phyloP scores from a whole-genome alignment of 1,140 invertebrate genomes.

The Oreohelix idahoensis region DNA sequence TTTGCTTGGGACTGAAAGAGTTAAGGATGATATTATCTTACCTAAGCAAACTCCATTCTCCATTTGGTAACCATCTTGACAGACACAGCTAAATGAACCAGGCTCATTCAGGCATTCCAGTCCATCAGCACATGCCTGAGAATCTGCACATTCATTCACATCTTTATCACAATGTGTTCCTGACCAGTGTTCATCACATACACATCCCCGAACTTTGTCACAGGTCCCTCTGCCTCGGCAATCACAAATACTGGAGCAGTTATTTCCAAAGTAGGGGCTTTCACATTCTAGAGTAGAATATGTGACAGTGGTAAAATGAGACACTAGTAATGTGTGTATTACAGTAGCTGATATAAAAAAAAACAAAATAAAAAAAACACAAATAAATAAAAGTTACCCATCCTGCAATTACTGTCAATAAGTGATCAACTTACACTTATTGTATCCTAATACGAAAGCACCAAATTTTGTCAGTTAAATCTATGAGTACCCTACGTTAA shows the following conservation, averaged over 20 bases:
- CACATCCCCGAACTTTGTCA: slow-evolving; percentile 41
- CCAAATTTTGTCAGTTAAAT: no score
- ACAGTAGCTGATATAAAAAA: no score
- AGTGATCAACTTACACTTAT: no score
- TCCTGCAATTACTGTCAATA: no score
- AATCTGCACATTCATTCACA: slow-evolving; percentile 39
- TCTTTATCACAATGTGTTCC: slow-evolving; percentile 37
- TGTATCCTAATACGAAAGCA: no score
- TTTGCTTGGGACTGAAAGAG: no score
- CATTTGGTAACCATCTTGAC: slow-evolving; percentile 31
- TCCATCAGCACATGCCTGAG: not conserved
- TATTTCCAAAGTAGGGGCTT: slow-evolving; percentile 10
- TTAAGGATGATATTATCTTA: not conserved
- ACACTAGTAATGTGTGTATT: no score
- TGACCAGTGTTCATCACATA: slow-evolving; percentile 38
- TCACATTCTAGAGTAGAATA: slow-evolving; percentile 3
- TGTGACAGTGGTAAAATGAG: no score
- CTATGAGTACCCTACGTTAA: no score
- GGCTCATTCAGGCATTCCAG: slow-evolving; percentile 23
- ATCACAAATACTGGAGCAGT: slow-evolving; percentile 34
- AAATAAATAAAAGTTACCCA: no score
- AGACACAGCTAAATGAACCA: slow-evolving; percentile 40
- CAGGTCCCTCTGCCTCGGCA: slow-evolving; percentile 36
- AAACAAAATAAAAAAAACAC: no score
- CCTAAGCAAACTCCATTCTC: slow-evolving; percentile 30